Evolutionary conservation across 1,140 invertebrate genomes (phyloP), one percentile per base, ranked within the genome.

Genomic region (Cepaea nemoralis): DNA sequence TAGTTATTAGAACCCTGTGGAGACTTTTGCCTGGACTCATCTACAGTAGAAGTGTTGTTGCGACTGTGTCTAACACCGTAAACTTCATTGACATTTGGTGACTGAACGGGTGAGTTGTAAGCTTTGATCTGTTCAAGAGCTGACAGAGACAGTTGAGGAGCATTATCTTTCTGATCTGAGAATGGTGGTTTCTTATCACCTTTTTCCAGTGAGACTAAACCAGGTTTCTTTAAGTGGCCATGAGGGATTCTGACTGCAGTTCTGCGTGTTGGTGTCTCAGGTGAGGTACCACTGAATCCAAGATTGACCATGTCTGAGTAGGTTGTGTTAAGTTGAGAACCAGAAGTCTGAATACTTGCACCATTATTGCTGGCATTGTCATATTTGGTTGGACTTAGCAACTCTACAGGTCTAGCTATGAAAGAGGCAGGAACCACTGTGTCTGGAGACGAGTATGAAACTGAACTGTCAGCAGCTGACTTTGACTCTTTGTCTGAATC

Each of bases 371-470:
- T 27, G 5, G 40, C 40, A n/a, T 27, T 71, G 8, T 45, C 69
- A 71, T 71, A 35, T 33, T 71, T 71, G 24, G 33, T 63, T 63
- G 59, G 59, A 63, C 59, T 63, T 2, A 27, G 27, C 27, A 50
- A 1, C n/a, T 74, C 37, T 31, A 31, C 3, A 35, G 50, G 31
- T 76, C 27, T 76, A 5, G 63, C 37, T 48, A 12, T 39, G 40
- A 45, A 42, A 42, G 59, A 66, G 27, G n/a, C n/a, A n/a, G 77
- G 70, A n/a, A 78, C 37, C 3, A 78, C 77, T 10, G 77, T 78
- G 39, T 78, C 77, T 16, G 70, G 42, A 22, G 77, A 78, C 27
- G 77, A 78, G 37, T 69, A 78, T 45, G 77, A 78, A 24, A 78
- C 63, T 24, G 66, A 78, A 27, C 77, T 78, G 1, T 78, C 77